Conservation (phyloP, 2,888 invertebrate genomes). For the Mimumesa dahlbomi region DNA sequence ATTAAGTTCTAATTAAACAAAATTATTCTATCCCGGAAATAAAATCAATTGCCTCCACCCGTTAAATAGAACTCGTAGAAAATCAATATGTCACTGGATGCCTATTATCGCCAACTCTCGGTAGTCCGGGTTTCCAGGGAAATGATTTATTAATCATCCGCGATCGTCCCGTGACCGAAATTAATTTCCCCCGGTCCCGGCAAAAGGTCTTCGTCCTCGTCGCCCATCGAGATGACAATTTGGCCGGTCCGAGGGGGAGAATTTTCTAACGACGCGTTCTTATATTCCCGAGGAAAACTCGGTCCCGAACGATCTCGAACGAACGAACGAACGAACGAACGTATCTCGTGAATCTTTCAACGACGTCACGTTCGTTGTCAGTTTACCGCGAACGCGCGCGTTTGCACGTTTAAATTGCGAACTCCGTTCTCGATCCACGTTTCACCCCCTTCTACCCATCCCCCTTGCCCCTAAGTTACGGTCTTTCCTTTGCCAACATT, state of each 20-base stretch:
- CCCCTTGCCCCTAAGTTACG: neutral
- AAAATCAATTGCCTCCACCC: too few relatives aligned
- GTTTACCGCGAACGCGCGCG: conserved; percentile 59
- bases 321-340: too few relatives aligned
- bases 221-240: conserved; percentile 40
- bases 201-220: conserved; percentile 43
- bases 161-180: neutral
- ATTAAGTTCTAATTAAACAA: too few relatives aligned
- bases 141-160: neutral
- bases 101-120: too few relatives aligned
- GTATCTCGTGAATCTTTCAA: conserved; percentile 69
- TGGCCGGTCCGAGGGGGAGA: conserved; percentile 1
- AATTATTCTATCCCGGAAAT: too few relatives aligned
- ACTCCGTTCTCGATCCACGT: conserved; percentile 12
- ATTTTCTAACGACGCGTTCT: conserved; percentile 9
- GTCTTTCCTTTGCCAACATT: conserved; percentile 1
- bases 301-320: conserved; percentile 14
- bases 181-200: conserved; percentile 23
- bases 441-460: conserved; percentile 16
- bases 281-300: conserved; percentile 15
- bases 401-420: conserved; percentile 58
- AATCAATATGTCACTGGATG: too few relatives aligned
- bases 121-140: too few relatives aligned
- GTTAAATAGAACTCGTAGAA: too few relatives aligned
- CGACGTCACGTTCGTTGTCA: conserved; percentile 72